Base-by-base conservation (phyloP, 2,113 vertebrate genomes). In the Rhodinocichla rosea region DNA sequence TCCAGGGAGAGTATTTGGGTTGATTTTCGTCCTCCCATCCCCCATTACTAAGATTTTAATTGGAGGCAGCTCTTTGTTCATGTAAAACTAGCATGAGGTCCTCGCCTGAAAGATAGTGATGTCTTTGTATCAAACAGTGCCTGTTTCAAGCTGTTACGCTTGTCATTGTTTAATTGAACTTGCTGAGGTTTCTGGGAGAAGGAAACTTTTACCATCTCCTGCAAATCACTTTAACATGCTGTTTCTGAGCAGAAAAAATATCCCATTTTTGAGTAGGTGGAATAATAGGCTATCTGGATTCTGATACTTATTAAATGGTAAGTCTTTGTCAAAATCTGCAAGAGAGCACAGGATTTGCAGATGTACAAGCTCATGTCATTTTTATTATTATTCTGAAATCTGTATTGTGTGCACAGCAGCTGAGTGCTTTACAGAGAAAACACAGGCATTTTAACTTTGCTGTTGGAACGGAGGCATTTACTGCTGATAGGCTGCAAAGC, bases 71-170 rank as follows among this genome's bases (percentile, higher is more conserved):
- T 80, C 83, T 96, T 92, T 95, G 92, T 93, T 96, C 40, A 8
- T 71, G 42, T 92, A 88, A 88, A 92, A 75, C 52, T 90, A 75
- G 59, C 3, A 0, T 86, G 73, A 88, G 75, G 76, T 78, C 73
- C 52, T 78, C 88, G 49, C 53, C 35, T 71, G 52, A 79, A 83
- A 80, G 59, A 87, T 87, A 87, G 67, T 39, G 47, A 49, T 85
- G 78, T 90, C 94, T 93, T 95, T 96, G 90, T 92, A 53, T 89
- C n/a, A 81, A 78, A 78, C 79, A 39, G 60, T 87, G 88, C 79
- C 79, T 57, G 35, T 81, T 94, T 86, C 83, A 83, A 79, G 70
- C 75, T 90, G 76, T 94, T 96, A 90, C 2, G 0, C 80, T 96
- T 78, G 71, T 94, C 87, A 50, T 50, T 88, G 39, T 92, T 85